A percentile compares a stretch with the other conserved stretches of the same genome.
phyloP scores from a whole-genome alignment of 2,113 vertebrate species.

The Numida meleagris region DNA sequence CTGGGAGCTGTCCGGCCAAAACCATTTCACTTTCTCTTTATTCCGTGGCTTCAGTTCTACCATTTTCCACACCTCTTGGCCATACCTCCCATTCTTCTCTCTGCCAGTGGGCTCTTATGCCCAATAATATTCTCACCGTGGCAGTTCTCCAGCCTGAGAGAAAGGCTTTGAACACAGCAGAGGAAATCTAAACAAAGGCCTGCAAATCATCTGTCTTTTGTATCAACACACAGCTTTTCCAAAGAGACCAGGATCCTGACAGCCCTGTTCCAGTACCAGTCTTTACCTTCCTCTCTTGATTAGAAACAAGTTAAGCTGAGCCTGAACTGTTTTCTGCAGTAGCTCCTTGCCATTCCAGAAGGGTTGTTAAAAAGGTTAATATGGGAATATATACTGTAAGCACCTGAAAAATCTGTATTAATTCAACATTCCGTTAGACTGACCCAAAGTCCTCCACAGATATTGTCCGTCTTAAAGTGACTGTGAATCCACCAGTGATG shows the following conservation, averaged over 20 bases:
- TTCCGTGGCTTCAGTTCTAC: neutral
- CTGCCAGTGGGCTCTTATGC: neutral
- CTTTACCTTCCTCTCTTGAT: neutral
- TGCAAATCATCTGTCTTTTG: neutral
- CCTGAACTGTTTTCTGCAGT: neutral
- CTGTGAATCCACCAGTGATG: neutral
- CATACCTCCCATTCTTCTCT: neutral
- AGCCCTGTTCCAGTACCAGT: neutral
- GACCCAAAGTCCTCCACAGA: neutral
- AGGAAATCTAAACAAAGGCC: constrained; percentile 9
- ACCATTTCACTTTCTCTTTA: neutral
- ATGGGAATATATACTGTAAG: neutral
- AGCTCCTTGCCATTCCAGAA: neutral
- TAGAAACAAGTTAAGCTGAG: neutral
- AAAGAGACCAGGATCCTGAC: neutral
- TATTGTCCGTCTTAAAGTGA: neutral
- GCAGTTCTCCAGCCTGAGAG: constrained; percentile 15
- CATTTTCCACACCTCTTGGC: neutral
- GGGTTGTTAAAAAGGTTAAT: neutral
- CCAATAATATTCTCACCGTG: neutral
- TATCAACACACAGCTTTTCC: neutral
- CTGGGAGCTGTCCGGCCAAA: neutral
- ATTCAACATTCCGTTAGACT: neutral
- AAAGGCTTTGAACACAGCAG: neutral
- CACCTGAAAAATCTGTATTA: neutral